Base-by-base conservation (phyloP, 1,140 invertebrate species). In the Babylonia areolata region DNA sequence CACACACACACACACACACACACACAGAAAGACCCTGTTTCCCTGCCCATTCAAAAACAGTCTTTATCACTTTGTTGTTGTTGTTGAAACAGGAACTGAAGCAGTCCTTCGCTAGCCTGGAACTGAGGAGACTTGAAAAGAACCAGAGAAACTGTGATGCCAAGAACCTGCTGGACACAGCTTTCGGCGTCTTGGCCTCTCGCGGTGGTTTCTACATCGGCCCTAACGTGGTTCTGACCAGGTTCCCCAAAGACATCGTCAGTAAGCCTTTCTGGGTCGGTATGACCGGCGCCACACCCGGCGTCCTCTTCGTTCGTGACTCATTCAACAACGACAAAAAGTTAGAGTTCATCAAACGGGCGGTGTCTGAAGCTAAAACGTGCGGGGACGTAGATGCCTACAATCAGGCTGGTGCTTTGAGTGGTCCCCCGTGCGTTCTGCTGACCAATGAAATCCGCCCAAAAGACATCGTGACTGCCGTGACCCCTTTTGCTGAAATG, bases 91-190 rank as follows among this genome's bases (percentile, higher is more conserved):
- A 73, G 46, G 85, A 86, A 31, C 80, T 88, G 28, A 86, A 79
- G 37, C 71, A 86, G 58, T 81, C 80, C 15, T 35, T 88, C 15
- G 79, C 87, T 15, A 73, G 42, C n/a, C 31, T 88, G n/a, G 85
- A 82, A 15, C 80, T 88, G 28, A 64, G 31, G 31, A 33, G 9
- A 23, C 40, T 35, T 54, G 20, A 20, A 69, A 28, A 31, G n/a
- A 3, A 42, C 40, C 37, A 12, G 15, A 64, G 46, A 20, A 15
- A 28, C 35, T 79, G 81, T 20, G 80, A 64, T 15, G 31, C 54
- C 28, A 31, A 37, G 20, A 33, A 73, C 17, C 15, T 75, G 31
- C 33, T 69, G 2, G 37, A 33, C 11, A 69, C 69, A 20, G 75
- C 39, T 28, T 39, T 87, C 28, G 75, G 20, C n/a, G 17, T 71